These are phyloP conservation scores for Protosalanx chinensis DNA, from an alignment of 2,797 vertebrate genomes.

Conservation along the genomic window DNA sequence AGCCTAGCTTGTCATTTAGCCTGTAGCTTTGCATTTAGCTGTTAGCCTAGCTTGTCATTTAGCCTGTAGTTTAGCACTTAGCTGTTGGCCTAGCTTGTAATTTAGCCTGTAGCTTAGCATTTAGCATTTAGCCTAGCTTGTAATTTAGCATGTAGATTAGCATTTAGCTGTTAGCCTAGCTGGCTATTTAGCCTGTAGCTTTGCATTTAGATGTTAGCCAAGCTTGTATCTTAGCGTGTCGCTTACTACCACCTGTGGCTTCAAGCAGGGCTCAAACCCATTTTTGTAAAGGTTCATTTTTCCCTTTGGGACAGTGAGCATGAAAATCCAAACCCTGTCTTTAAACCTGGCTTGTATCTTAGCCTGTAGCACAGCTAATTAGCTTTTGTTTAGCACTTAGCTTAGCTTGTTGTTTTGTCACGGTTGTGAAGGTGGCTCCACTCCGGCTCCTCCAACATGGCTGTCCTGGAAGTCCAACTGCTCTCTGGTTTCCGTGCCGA, in stretches of 20 bases:
- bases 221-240: neutral
- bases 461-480: conserved; percentile 86
- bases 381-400: neutral
- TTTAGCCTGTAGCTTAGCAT: neutral
- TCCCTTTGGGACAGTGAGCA: too few species aligned
- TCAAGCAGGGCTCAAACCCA: too few species aligned
- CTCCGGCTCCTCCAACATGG: conserved; percentile 93
- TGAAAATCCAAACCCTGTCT: too few species aligned
- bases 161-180: neutral
- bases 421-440: conserved; percentile 82
- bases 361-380: too few species aligned
- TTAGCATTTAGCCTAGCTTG: neutral
- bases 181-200: neutral
- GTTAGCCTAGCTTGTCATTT: neutral
- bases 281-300: too few species aligned
- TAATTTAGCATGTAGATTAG: neutral
- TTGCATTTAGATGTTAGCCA: neutral
- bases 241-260: neutral
- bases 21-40: neutral
- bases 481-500: conserved; percentile 87
- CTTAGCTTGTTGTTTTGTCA: neutral
- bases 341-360: too few species aligned
- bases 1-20: neutral
- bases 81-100: neutral
- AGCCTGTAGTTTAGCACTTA: neutral